These are phyloP conservation scores for Hydraecia micacea DNA, from an alignment of 2,888 invertebrate species.

Conservation along the genomic window DNA sequence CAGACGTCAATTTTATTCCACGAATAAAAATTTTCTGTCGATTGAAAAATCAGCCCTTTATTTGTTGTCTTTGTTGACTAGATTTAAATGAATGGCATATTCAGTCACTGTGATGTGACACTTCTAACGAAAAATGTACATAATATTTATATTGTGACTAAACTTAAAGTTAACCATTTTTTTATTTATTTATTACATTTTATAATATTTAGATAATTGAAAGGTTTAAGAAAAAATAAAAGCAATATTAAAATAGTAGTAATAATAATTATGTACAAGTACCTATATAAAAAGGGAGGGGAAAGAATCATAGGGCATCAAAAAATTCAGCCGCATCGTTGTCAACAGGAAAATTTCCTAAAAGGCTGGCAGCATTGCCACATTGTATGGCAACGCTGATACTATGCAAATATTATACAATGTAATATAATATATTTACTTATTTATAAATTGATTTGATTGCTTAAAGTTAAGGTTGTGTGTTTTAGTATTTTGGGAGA, in stretches of 20 bases:
- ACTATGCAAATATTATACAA: too few relatives aligned
- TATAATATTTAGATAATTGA: too few relatives aligned
- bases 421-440: neutral
- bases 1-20: too few relatives aligned
- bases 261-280: neutral
- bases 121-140: neutral
- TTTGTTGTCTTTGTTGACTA: neutral
- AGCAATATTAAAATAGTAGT: too few relatives aligned
- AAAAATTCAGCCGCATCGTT: neutral
- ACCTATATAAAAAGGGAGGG: neutral
- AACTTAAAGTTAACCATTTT: neutral
- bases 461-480: neutral
- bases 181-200: too few relatives aligned
- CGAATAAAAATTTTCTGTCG: too few relatives aligned
- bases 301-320: neutral
- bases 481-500: conserved; percentile 91
- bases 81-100: neutral
- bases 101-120: too few relatives aligned
- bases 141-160: neutral
- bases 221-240: too few relatives aligned
- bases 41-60: too few relatives aligned
- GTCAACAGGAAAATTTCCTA: neutral
- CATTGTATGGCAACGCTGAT: too few relatives aligned
- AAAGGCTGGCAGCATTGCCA: neutral
- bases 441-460: neutral